Evolutionary conservation across 2,797 vertebrate species (phyloP).

Genomic region (Enteromius argenteus): DNA sequence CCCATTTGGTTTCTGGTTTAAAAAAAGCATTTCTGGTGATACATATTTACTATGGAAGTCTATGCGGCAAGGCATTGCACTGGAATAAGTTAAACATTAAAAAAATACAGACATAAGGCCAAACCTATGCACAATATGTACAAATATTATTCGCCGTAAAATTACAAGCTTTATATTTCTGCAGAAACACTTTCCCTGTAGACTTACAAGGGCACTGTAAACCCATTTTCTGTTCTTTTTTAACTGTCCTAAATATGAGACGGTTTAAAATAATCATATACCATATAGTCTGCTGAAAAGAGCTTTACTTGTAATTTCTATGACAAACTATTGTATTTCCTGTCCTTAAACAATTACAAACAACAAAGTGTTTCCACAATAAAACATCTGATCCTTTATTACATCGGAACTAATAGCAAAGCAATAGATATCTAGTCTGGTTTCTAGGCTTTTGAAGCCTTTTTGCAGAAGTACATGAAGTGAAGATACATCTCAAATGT

Average conservation of each 20-base stretch:
- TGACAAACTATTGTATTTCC: neutral
- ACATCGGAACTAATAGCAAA: constrained; percentile 33
- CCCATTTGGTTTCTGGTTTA: neutral
- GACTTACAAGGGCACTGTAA: neutral
- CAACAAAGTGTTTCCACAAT: constrained; percentile 28
- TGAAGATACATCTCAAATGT: constrained; percentile 14
- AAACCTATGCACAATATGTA: neutral
- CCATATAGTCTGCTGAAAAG: neutral
- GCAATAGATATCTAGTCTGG: constrained; percentile 17
- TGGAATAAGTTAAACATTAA: neutral
- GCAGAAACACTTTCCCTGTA: neutral
- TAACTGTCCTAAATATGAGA: neutral
- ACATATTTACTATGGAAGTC: neutral
- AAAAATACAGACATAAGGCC: neutral
- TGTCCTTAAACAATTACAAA: neutral
- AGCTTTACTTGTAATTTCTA: neutral
- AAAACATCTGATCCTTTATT: constrained; percentile 57
- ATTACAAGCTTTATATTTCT: neutral
- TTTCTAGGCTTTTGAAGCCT: neutral
- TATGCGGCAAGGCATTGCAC: neutral
- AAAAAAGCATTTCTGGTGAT: neutral
- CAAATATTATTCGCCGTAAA: neutral
- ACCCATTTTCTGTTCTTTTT: neutral
- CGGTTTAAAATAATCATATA: neutral
- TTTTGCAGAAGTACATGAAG: neutral